Evolutionary conservation across 1,140 invertebrate species (phyloP), one percentile per base, ranked within the genome.

Genomic region (Ostrea denselamellosa): DNA sequence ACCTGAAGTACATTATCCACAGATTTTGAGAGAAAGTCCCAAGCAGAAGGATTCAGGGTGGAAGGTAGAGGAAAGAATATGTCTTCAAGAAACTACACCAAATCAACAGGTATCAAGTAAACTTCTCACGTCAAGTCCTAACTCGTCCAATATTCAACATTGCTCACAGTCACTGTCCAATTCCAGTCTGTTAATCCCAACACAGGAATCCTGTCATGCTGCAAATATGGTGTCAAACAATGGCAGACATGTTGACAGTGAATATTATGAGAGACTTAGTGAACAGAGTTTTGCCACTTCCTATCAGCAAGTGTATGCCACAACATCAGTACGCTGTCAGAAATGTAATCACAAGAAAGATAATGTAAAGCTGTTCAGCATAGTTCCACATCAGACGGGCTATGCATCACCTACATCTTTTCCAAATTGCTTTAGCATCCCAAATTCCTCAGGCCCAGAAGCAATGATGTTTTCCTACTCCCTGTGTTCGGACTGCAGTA

Each of bases 281-380:
- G 28, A 34, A 77, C 25, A 25, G 28, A 77, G 68, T 77, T 77
- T 14, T 77, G 28, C 68, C 0, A 77, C 68, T 28, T 77, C 68
- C 14, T 77, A 77, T 28, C 68, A 77, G 22, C 68, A 28, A 28
- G 25, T 14, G 17, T 77, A 77, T 25, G 34, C 7, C 10, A 34
- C 68, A 28, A 14, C 58, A 14, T 3, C 58, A 0, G 28, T 77
- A 28, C 68, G 68, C 25, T 77, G 68, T 34, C 68, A 77, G 28
- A 77, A 77, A 77, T 77, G 68, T 77, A 77, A 77, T 25, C 68
- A 77, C 25, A 77, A 9, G 2, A 77, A 77, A 28, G 68, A 77
- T 34, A 34, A 77, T 77, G 68, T 77, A 0, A 77, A 25, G 68
- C 25, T 77, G 25, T 77, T 14, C 68, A 28, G 25, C 22, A 77